Evolutionary conservation across 2,888 invertebrate species (phyloP).

Genomic region (Nemotelus pantherinus): DNA sequence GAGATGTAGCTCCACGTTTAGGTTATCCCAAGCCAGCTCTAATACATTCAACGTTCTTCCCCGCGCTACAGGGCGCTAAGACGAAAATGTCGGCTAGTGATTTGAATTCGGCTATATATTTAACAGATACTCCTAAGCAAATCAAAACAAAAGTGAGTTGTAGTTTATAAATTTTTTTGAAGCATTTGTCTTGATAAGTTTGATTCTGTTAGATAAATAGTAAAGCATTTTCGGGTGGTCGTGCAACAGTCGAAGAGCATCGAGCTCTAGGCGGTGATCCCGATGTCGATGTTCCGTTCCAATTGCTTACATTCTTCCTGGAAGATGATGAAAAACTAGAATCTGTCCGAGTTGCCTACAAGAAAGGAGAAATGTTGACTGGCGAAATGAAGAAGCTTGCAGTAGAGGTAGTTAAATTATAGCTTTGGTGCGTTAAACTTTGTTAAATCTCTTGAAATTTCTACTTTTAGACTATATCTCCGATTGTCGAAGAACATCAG

Average conservation of each 20-base stretch:
- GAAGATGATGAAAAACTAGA: conserved; percentile 91
- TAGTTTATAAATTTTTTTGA: not conserved
- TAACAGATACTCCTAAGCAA: conserved; percentile 95
- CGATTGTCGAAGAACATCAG: conserved; percentile 85
- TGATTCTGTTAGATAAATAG: conserved; percentile 77
- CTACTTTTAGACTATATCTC: conserved; percentile 70
- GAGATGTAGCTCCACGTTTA: conserved; percentile 95
- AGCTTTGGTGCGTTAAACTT: not conserved
- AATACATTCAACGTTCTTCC: conserved; percentile 88
- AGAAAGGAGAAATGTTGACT: conserved; percentile 83
- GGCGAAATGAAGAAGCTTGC: conserved; percentile 94
- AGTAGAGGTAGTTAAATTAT: conserved; percentile 69
- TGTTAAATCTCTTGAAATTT: not conserved
- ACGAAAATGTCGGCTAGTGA: conserved; percentile 99
- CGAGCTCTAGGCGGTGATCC: conserved; percentile 91
- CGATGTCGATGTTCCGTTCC: conserved; percentile 93
- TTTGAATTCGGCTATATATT: conserved; percentile 89
- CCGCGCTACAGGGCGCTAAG: conserved; percentile 94
- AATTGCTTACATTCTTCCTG: conserved; percentile 93
- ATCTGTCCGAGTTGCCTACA: conserved; percentile 68
- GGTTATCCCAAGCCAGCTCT: conserved; percentile 89
- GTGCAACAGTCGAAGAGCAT: conserved; percentile 93
- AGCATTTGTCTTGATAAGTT: too few species aligned
- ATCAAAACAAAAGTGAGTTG: conserved; percentile 88
- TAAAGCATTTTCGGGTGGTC: conserved; percentile 98